Evolutionary conservation across 1,140 invertebrate species (phyloP).

Genomic region (Helicoverpa zea): DNA sequence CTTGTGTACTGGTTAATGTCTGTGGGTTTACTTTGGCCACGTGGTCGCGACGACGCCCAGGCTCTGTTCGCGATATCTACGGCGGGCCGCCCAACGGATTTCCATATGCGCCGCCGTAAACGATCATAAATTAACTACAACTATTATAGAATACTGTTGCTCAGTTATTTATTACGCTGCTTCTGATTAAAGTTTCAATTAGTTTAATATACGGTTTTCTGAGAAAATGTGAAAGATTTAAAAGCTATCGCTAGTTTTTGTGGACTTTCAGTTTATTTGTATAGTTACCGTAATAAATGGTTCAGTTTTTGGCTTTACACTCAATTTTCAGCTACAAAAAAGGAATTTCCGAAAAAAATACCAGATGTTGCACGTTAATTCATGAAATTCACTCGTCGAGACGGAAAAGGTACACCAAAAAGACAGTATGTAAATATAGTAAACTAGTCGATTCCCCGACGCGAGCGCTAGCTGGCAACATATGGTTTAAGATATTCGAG

Average conservation of each 20-base stretch:
- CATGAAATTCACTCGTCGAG: background rate
- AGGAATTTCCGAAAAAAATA: background rate
- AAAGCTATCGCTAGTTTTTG: background rate
- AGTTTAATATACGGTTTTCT: background rate
- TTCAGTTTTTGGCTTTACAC: no score
- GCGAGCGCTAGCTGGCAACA: slow-evolving; percentile 52
- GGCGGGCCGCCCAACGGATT: slow-evolving; percentile 64
- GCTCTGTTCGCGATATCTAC: slow-evolving; percentile 72
- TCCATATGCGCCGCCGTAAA: slow-evolving; percentile 63
- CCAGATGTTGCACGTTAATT: background rate
- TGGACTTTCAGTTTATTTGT: background rate
- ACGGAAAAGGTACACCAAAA: slow-evolving; percentile 22
- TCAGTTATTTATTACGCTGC: slow-evolving; percentile 20
- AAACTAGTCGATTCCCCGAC: slow-evolving; percentile 53
- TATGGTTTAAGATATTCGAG: slow-evolving; percentile 75
- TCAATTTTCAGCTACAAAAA: no score
- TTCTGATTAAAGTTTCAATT: slow-evolving; percentile 36
- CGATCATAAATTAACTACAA: slow-evolving; percentile 57
- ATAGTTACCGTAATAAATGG: background rate
- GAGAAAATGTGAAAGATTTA: background rate
- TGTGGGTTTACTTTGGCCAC: slow-evolving; percentile 43
- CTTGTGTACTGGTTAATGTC: slow-evolving; percentile 58
- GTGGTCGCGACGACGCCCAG: slow-evolving; percentile 67
- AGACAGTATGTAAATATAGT: slow-evolving; percentile 36
- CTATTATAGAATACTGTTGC: slow-evolving; percentile 43